Base-by-base conservation (phyloP, 92 coral and sea anemone species). In the Palythoa grandis region DNA sequence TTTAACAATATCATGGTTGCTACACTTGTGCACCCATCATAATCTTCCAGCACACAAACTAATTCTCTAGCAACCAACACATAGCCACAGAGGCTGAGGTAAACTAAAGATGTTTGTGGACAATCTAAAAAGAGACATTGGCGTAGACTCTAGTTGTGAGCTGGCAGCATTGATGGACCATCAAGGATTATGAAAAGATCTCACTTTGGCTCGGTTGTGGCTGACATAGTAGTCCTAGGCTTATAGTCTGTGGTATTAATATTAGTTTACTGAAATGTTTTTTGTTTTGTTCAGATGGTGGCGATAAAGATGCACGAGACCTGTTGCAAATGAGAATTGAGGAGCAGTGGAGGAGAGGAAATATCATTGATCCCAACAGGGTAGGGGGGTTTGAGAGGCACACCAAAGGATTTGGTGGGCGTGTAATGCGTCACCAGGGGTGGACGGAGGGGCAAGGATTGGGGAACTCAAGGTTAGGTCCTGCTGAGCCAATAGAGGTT, bases 321-420 rank as follows among this genome's bases (percentile, higher is more conserved):
- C 90, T 95, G 57, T 91, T 97, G 29, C 95, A 95, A 70, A 88
- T 95, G 92, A 78, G 99, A 82, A 20, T 93, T 66, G 98, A 95
- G 86, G 86, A 90, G 74, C 98, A 97, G 79, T 88, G 99, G 96
- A 75, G 89, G 85, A 86, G 89, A 54, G 98, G 95, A 16, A 91
- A 93, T 69, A 89, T 91, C 65, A 91, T 91, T 50, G 92, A 89
- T 71, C 82, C 80, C 23, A 91, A 89, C 88, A 91, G 91, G 79
- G 92, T 95, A 52, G 99, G 99, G 37, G 95, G 94, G 19, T 97
- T 97, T 97, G 99, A 97, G 83, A 97, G 90, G 77, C 79, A 92
- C 79, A 97, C 99, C 0, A 90, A 87, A 83, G 99, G 98, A 29
- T 88, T 97, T 87, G 99, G 98, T 35, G 95, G 99, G 47, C 87